These are phyloP conservation scores for Prenolepis imparis DNA, from an alignment of 2,888 invertebrate species.

Conservation along the genomic window DNA sequence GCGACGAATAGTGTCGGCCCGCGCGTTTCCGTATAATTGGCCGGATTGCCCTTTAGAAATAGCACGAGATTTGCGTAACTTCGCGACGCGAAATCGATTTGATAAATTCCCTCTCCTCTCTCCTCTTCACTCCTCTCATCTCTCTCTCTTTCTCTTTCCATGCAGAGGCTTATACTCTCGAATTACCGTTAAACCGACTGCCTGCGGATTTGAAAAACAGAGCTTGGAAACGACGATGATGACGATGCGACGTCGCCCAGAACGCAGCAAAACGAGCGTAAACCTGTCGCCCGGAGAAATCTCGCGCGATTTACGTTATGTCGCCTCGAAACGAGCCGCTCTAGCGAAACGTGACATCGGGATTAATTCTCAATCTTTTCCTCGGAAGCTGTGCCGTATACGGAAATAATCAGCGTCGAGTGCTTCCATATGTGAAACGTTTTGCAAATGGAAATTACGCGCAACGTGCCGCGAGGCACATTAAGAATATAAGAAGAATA, in stretches of 20 bases:
- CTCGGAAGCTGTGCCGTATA: neutral
- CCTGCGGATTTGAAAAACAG: conserved; percentile 45
- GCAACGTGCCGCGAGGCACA: neutral
- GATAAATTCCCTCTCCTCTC: conserved; percentile 26
- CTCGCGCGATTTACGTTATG: conserved; percentile 53
- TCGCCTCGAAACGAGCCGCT: conserved; percentile 24
- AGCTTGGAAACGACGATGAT: conserved; percentile 44
- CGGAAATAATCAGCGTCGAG: conserved; percentile 29
- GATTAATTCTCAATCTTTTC: conserved; percentile 51
- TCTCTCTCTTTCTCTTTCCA: neutral
- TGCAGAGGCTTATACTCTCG: conserved; percentile 37
- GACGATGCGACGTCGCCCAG: conserved; percentile 3
- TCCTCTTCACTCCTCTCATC: too few relatives aligned
- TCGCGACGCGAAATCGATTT: conserved; percentile 44
- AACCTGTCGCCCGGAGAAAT: conserved; percentile 46
- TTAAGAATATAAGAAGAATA: conserved; percentile 11
- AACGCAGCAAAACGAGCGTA: conserved; percentile 30
- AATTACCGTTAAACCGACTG: conserved; percentile 43
- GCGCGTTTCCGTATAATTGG: conserved; percentile 51
- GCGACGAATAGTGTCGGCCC: conserved; percentile 38
- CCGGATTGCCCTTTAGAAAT: conserved; percentile 51
- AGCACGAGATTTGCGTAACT: conserved; percentile 42
- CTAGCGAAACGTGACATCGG: conserved; percentile 42
- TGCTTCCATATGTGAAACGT: neutral
- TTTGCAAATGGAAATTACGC: conserved; percentile 44